A percentile compares a stretch with the other conserved stretches of the same genome.
Evolutionary conservation across 2,888 invertebrate genomes (phyloP).

Genomic region (Hyles lineata): DNA sequence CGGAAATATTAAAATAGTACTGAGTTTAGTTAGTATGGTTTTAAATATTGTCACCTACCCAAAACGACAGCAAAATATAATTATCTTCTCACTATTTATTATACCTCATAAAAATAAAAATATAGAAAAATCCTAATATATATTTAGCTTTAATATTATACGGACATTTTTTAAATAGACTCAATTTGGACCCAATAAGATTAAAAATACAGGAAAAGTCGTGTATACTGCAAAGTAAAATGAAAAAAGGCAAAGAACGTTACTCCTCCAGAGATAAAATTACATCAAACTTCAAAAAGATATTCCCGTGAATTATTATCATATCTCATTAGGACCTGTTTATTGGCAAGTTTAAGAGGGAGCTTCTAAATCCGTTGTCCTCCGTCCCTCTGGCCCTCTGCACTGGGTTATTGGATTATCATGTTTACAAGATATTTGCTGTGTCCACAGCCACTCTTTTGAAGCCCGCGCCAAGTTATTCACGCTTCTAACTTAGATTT

Average conservation of each 20-base stretch:
- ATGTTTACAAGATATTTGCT: constrained; percentile 60
- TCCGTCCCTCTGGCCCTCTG: constrained; percentile 23
- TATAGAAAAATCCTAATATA: background rate
- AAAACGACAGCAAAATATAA: too few species aligned
- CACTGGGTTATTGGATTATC: constrained; percentile 50
- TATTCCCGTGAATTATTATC: background rate
- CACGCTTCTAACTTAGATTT: background rate
- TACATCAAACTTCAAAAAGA: background rate
- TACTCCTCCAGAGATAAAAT: background rate
- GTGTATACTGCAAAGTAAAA: too few species aligned
- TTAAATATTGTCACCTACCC: too few species aligned
- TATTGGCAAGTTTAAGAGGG: background rate
- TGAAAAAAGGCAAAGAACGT: background rate
- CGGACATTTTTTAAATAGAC: too few species aligned
- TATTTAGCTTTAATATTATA: background rate
- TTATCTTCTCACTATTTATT: too few species aligned
- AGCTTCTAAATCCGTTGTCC: background rate
- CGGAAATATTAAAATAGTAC: too few species aligned
- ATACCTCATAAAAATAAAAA: too few species aligned
- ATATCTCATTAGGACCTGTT: constrained; percentile 16
- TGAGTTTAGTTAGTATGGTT: too few species aligned
- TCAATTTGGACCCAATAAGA: too few species aligned
- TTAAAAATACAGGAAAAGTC: too few species aligned
- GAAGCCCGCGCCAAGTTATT: background rate
- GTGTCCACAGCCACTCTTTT: constrained; percentile 38